phyloP scores from a whole-genome alignment of 2,113 vertebrate genomes.

The Chauna torquata region DNA sequence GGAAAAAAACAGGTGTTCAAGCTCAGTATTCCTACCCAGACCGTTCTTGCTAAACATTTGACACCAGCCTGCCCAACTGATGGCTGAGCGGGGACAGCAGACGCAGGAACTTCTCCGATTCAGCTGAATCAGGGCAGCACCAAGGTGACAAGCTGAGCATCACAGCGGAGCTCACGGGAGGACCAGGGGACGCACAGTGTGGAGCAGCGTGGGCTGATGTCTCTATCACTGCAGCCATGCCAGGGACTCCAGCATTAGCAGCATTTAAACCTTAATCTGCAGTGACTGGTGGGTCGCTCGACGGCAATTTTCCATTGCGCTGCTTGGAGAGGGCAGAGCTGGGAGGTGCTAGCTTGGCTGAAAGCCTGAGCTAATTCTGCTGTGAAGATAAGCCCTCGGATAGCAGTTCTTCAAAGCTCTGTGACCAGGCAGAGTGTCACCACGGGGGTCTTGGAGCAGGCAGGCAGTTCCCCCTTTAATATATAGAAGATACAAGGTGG shows the following conservation, averaged over 20 bases:
- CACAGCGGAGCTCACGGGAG: not conserved
- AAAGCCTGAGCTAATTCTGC: not conserved
- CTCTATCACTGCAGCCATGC: not conserved
- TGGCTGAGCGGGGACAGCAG: not conserved
- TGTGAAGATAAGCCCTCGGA: not conserved
- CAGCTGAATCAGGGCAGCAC: not conserved
- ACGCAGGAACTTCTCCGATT: not conserved
- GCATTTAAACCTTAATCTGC: not conserved
- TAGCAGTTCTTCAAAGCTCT: not conserved
- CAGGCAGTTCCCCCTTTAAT: not conserved
- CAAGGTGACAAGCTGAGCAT: not conserved
- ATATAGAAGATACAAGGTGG: not conserved
- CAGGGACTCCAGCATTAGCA: not conserved
- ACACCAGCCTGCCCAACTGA: not conserved
- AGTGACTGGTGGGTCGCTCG: not conserved
- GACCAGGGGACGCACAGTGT: fast-evolving
- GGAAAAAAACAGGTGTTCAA: fast-evolving
- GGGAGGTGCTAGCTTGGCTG: not conserved
- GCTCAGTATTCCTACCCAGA: not conserved
- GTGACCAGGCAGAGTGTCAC: not conserved
- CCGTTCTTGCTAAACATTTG: not conserved
- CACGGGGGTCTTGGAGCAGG: fast-evolving
- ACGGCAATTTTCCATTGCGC: not conserved
- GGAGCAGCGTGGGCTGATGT: fast-evolving
- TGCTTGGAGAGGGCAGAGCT: not conserved